Conservation (phyloP, 2,888 invertebrate species). For the Cristatella mucedo region DNA sequence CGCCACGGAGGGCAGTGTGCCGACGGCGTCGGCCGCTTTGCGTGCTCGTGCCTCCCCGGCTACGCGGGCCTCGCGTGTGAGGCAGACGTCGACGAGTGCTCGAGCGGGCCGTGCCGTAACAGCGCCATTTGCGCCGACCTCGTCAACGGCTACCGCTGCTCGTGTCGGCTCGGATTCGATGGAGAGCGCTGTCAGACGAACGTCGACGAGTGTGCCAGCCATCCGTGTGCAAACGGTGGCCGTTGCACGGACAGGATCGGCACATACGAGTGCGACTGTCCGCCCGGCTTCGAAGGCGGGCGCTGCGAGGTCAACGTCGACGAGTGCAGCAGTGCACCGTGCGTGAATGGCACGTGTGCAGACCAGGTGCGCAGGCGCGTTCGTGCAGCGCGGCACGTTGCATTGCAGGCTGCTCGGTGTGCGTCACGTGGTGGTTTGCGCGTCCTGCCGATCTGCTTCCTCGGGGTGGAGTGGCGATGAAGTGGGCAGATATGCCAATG, state of each 20-base stretch:
- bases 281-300: constrained; percentile 10
- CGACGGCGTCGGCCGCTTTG: constrained; percentile 13
- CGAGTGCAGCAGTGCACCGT: neutral
- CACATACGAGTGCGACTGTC: constrained; percentile 13
- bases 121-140: constrained; percentile 17
- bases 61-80: neutral
- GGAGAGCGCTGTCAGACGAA: constrained; percentile 23
- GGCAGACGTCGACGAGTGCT: constrained; percentile 16
- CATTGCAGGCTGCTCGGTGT: no score
- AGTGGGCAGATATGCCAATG: no score
- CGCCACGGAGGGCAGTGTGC: constrained; percentile 33
- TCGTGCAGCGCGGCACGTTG: no score
- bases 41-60: neutral
- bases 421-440: no score
- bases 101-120: constrained; percentile 18
- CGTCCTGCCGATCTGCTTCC: no score
- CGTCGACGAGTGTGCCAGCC: constrained; percentile 21
- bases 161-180: constrained; percentile 16
- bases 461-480: no score
- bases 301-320: constrained; percentile 3
- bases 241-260: constrained; percentile 14
- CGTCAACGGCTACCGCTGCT: constrained; percentile 11
- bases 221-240: constrained; percentile 20
- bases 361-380: neutral
- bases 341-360: constrained; percentile 2